phyloP scores from a whole-genome alignment of 2,888 invertebrate genomes.

The Stenchaetothrips biformis region DNA sequence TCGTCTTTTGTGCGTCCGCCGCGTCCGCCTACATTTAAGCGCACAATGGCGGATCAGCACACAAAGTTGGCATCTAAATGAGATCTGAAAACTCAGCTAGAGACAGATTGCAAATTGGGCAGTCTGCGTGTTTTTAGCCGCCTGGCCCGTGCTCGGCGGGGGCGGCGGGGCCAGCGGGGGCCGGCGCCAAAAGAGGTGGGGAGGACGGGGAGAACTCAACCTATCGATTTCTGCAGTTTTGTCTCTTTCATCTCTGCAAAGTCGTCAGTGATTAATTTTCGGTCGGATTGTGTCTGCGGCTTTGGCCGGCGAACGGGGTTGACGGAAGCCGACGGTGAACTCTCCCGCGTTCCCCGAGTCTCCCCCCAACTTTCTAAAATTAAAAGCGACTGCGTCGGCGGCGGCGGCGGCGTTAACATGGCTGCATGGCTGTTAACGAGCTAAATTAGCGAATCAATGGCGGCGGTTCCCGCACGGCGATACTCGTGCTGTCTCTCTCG shows the following conservation, averaged over 20 bases:
- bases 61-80: constrained; percentile 16
- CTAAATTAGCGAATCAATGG: constrained; percentile 3
- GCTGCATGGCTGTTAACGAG: constrained; percentile 7
- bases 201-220: background rate
- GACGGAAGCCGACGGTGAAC: background rate
- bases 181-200: background rate
- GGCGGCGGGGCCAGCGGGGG: background rate
- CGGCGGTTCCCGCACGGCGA: no score
- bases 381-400: background rate
- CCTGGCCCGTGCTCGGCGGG: background rate
- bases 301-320: background rate
- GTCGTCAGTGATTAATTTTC: background rate
- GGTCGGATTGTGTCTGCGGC: background rate
- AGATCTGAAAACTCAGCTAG: constrained; percentile 22
- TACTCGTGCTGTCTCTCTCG: no score
- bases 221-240: background rate
- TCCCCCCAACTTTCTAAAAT: background rate
- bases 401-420: background rate
- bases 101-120: constrained; percentile 21
- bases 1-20: background rate
- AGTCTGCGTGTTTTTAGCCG: background rate
- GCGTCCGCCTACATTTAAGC: background rate
- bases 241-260: constrained; percentile 5
- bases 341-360: background rate
- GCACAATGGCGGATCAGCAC: constrained; percentile 20